phyloP scores from a whole-genome alignment of 2,888 invertebrate genomes.

The Diploptera punctata region DNA sequence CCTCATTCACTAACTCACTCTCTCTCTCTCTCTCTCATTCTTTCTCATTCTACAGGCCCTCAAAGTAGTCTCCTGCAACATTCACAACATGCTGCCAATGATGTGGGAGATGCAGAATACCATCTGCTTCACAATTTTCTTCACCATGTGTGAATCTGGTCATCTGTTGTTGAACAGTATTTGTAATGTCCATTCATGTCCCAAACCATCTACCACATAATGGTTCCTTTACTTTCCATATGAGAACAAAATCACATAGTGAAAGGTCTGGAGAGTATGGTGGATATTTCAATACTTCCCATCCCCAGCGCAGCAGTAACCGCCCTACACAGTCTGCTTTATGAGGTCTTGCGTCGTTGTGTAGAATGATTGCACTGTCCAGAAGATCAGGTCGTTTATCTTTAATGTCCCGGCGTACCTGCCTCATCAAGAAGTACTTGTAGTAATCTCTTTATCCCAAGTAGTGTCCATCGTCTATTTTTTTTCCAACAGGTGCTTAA shows the following conservation, averaged over 20 bases:
- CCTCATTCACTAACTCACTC: no score
- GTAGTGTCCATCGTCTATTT: slow-evolving; percentile 13
- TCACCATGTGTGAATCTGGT: neutral
- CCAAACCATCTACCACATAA: neutral
- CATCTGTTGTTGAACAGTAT: neutral
- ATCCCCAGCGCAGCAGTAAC: neutral
- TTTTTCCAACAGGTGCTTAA: neutral
- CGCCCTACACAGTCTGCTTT: neutral
- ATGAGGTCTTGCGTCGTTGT: slow-evolving; percentile 1
- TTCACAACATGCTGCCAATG: neutral
- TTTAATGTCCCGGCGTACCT: neutral
- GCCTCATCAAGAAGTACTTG: neutral
- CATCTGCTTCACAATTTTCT: slow-evolving; percentile 4
- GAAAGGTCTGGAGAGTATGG: neutral
- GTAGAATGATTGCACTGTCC: neutral
- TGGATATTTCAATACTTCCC: neutral
- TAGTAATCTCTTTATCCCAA: neutral
- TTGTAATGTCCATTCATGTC: slow-evolving; percentile 5
- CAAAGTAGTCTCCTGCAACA: neutral
- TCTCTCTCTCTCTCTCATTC: no score
- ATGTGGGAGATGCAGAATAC: neutral
- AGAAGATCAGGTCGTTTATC: neutral
- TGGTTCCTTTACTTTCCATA: neutral
- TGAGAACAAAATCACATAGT: neutral
- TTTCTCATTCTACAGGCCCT: no score